Percentiles rank a stretch among this genome's conserved stretches.
Conservation (phyloP, 2,888 invertebrate genomes). For the Nasonia oneida region DNA sequence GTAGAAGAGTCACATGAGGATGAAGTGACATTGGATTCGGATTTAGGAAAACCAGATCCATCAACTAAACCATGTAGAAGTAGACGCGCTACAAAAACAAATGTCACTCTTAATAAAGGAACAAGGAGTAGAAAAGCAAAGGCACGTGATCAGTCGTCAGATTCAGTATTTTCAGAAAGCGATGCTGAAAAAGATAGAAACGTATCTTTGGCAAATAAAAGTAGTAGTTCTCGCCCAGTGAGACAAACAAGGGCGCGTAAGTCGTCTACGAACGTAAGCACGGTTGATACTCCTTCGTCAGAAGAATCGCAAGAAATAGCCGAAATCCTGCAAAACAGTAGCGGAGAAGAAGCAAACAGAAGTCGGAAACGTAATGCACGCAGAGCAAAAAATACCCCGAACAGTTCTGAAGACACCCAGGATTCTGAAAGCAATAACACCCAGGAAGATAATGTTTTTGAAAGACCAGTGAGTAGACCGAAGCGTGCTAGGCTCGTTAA, state of each 20-base stretch:
- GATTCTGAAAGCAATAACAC: neutral
- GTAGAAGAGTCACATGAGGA: neutral
- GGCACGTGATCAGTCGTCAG: constrained; percentile 23
- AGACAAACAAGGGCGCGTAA: constrained; percentile 39
- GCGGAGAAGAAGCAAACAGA: neutral
- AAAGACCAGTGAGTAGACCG: constrained; percentile 31
- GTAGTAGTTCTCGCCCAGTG: neutral
- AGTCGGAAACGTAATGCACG: neutral
- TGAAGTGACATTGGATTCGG: neutral
- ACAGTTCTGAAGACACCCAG: neutral
- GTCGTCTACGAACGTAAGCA: neutral
- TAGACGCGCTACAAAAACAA: neutral
- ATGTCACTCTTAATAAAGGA: neutral
- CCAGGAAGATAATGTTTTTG: constrained; percentile 19
- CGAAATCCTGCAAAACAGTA: constrained; percentile 12
- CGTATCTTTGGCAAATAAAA: neutral
- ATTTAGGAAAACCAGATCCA: neutral
- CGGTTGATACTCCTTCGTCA: neutral
- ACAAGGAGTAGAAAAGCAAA: constrained; percentile 21
- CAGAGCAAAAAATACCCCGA: neutral
- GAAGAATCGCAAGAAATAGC: constrained; percentile 57
- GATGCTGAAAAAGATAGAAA: constrained; percentile 35
- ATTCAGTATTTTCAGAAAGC: constrained; percentile 33
- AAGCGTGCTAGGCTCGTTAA: constrained; percentile 41
- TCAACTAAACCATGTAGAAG: neutral